Evolutionary conservation across 2,113 vertebrate species (phyloP).

Genomic region (Rousettus leschenaultii): DNA sequence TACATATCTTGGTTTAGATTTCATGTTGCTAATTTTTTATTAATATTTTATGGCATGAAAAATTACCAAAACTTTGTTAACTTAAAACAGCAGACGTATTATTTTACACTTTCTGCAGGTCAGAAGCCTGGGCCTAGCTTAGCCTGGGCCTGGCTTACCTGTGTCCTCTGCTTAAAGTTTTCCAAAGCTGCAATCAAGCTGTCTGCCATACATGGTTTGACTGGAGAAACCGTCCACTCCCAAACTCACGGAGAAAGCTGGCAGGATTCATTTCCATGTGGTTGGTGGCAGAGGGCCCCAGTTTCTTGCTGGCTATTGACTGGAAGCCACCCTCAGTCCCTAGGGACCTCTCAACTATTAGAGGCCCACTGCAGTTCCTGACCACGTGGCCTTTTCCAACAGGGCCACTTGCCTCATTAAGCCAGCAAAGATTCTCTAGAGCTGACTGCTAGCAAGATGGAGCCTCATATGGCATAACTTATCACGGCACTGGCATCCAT

Average conservation of each 20-base stretch:
- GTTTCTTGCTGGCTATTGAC: background rate
- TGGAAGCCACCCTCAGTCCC: fast-evolving
- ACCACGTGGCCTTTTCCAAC: fast-evolving
- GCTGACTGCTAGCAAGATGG: background rate
- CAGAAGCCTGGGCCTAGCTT: background rate
- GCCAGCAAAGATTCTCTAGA: too few relatives aligned
- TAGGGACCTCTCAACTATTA: background rate
- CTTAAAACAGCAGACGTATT: background rate
- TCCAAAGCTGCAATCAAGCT: background rate
- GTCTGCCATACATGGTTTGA: fast-evolving
- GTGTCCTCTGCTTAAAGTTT: background rate
- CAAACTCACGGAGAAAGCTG: background rate
- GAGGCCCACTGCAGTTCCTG: background rate
- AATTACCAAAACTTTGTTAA: background rate
- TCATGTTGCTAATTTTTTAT: background rate
- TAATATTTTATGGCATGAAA: background rate
- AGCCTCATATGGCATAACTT: fast-evolving
- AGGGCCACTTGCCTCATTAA: background rate
- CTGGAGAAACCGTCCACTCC: too few relatives aligned
- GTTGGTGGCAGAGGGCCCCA: background rate
- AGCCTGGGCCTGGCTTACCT: background rate
- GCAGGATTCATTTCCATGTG: background rate
- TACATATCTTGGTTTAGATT: background rate
- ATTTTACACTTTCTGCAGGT: background rate
- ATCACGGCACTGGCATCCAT: background rate